phyloP scores from a whole-genome alignment of 2,888 invertebrate genomes.

The Dione juno region DNA sequence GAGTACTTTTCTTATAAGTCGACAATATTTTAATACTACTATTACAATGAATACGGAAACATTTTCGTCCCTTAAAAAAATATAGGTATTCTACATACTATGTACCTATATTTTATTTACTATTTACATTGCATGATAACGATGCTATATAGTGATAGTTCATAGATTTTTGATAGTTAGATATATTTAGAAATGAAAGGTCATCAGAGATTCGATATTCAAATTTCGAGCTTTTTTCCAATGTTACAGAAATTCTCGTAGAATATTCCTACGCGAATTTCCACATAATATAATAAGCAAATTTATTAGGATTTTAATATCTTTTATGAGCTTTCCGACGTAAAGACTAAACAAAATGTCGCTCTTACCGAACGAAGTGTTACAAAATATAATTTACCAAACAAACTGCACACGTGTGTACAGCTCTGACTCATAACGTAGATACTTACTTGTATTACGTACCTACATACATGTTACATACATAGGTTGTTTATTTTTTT shows the following conservation, averaged over 20 bases:
- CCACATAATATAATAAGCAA: too few species aligned
- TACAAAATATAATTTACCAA: conserved; percentile 74
- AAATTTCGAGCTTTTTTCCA: too few species aligned
- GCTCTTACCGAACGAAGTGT: conserved; percentile 52
- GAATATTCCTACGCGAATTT: too few species aligned
- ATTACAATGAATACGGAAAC: neutral
- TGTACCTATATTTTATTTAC: too few species aligned
- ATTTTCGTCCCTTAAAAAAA: neutral
- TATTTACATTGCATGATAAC: too few species aligned
- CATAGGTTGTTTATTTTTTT: conserved; percentile 1
- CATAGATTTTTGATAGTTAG: too few species aligned
- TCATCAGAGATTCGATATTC: too few species aligned
- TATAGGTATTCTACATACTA: too few species aligned
- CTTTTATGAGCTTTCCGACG: conserved; percentile 43
- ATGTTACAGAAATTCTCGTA: too few species aligned
- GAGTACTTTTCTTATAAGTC: neutral
- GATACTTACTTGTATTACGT: conserved; percentile 18
- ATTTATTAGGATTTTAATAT: neutral
- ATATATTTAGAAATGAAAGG: too few species aligned
- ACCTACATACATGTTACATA: neutral
- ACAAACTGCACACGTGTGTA: conserved; percentile 72
- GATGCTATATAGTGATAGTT: too few species aligned
- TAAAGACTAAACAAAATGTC: conserved; percentile 41
- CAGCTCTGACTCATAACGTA: conserved; percentile 56
- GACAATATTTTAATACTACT: neutral